phyloP scores from a whole-genome alignment of 2,888 invertebrate species.

The Asteroscopus sphinx region DNA sequence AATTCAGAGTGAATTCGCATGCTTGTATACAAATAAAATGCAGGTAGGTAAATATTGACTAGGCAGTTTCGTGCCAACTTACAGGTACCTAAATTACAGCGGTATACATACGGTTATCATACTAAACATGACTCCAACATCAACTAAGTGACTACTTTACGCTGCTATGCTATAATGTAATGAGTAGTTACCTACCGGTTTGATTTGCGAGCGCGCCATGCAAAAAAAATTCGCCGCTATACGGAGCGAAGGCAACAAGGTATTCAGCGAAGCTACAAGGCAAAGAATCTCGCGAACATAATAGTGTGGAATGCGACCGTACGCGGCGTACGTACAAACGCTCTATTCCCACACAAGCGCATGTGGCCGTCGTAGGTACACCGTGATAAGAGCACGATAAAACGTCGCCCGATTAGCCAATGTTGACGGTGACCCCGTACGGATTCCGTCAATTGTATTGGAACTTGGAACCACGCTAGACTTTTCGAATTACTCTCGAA shows the following conservation, averaged over 20 bases:
- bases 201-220: constrained; percentile 80
- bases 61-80: constrained; percentile 1
- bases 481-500: constrained; percentile 48
- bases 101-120: constrained; percentile 27
- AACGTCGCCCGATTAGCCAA: constrained; percentile 83
- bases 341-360: constrained; percentile 71
- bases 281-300: constrained; percentile 83
- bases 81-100: constrained; percentile 5
- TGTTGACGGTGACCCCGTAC: constrained; percentile 76
- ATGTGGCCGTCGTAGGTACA: constrained; percentile 66
- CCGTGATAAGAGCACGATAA: constrained; percentile 85
- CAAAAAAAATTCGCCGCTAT: constrained; percentile 88
- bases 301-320: constrained; percentile 84
- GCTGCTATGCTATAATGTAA: constrained; percentile 63
- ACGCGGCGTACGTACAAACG: constrained; percentile 68
- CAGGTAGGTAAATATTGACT: constrained; percentile 2
- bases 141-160: constrained; percentile 46
- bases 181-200: constrained; percentile 80
- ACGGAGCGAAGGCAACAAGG: constrained; percentile 65
- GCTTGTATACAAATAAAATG: constrained; percentile 25
- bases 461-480: constrained; percentile 50
- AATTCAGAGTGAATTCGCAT: constrained; percentile 8
- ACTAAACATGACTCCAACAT: constrained; percentile 26
- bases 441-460: constrained; percentile 65
- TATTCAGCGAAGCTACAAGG: constrained; percentile 69